These are phyloP conservation scores for Cydia strobilella DNA, from an alignment of 1,140 invertebrate genomes.

Conservation along the genomic window DNA sequence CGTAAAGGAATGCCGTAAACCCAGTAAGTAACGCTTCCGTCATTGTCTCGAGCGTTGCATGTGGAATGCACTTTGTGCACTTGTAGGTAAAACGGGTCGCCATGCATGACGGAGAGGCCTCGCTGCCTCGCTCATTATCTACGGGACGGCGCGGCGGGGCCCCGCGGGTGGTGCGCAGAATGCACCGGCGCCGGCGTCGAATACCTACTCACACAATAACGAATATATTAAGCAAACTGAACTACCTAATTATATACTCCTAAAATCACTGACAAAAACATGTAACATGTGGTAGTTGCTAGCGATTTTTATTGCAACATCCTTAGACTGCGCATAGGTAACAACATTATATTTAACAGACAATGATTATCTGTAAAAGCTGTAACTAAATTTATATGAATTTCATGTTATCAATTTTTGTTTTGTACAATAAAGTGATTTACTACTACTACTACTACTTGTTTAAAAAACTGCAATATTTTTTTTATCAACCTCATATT, in stretches of 20 bases:
- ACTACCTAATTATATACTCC: background rate
- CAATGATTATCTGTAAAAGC: too few species aligned
- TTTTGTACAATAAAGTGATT: too few species aligned
- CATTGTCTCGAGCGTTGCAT: conserved; percentile 38
- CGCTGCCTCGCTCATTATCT: conserved; percentile 72
- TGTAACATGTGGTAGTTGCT: background rate
- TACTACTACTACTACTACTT: too few species aligned
- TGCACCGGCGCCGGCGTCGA: conserved; percentile 42
- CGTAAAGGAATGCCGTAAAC: conserved; percentile 13
- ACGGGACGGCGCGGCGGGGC: conserved; percentile 64
- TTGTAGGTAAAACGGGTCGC: conserved; percentile 52
- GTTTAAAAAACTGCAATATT: too few species aligned
- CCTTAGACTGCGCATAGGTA: too few species aligned
- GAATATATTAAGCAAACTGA: background rate
- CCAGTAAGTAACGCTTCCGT: conserved; percentile 24
- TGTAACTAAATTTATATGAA: too few species aligned
- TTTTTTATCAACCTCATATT: too few species aligned
- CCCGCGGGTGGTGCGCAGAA: conserved; percentile 61
- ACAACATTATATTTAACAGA: too few species aligned
- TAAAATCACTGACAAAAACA: background rate
- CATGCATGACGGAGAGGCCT: conserved; percentile 56
- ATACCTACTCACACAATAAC: conserved; percentile 35
- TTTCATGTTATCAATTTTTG: too few species aligned
- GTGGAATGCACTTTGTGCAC: conserved; percentile 55
- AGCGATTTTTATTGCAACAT: too few species aligned